Evolutionary conservation across 1,140 invertebrate species (phyloP).

Genomic region (Pseudomyrmex gracilis): DNA sequence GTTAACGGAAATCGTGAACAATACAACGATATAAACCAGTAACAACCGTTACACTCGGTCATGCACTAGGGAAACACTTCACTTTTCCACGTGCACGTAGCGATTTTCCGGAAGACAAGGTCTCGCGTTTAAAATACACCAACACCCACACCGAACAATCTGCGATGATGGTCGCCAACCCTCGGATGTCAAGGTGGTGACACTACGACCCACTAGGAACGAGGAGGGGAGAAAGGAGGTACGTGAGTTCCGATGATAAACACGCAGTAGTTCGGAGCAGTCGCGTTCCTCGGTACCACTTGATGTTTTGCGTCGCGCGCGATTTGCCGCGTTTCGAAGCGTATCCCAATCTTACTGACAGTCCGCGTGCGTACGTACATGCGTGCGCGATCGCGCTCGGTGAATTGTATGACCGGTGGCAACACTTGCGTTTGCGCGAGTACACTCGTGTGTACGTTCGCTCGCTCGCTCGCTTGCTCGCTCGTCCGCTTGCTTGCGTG

Average conservation of each 20-base stretch:
- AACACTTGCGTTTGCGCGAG: constrained; percentile 67
- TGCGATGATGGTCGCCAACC: constrained; percentile 3
- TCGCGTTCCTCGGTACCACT: constrained; percentile 5
- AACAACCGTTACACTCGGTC: constrained; percentile 37
- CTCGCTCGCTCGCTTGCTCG: constrained; percentile 33
- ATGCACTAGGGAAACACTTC: constrained; percentile 50
- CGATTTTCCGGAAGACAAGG: constrained; percentile 25
- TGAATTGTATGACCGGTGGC: constrained; percentile 4
- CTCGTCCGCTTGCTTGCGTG: not conserved
- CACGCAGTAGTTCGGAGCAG: not conserved
- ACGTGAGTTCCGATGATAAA: not conserved
- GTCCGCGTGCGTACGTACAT: constrained; percentile 26
- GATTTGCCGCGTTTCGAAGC: constrained; percentile 2
- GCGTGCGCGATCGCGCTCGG: constrained; percentile 59
- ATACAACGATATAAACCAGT: constrained; percentile 34
- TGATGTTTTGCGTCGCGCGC: not conserved
- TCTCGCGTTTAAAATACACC: constrained; percentile 41
- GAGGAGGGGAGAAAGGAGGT: too few species aligned
- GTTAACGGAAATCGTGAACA: constrained; percentile 22
- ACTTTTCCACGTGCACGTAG: constrained; percentile 53
- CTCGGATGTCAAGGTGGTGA: not conserved
- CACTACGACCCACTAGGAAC: not conserved
- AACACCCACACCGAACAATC: constrained; percentile 37
- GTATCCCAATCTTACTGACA: not conserved
- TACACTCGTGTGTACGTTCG: constrained; percentile 31